These are phyloP conservation scores for Corythaixoides concolor DNA, from an alignment of 2,113 vertebrate genomes.

Conservation along the genomic window DNA sequence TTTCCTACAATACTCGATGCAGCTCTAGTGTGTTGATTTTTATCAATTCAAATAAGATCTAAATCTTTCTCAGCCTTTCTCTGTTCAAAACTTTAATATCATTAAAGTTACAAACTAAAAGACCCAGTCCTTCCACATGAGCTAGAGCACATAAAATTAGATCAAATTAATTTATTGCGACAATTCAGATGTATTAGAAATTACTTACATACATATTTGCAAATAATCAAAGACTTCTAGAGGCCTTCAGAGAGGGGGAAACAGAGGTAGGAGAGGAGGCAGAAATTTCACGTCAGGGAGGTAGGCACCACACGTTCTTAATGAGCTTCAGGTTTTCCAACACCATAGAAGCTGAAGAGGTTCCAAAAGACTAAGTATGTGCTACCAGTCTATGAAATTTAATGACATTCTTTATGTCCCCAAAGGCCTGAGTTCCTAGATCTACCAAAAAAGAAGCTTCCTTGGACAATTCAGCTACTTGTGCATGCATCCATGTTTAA, in stretches of 20 bases:
- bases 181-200: not conserved
- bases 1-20: not conserved
- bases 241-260: not conserved
- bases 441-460: not conserved
- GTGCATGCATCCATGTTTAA: not conserved
- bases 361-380: not conserved
- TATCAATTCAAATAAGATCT: not conserved
- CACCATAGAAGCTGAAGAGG: not conserved
- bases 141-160: not conserved
- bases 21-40: not conserved
- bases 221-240: not conserved
- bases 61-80: not conserved
- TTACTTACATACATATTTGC: accelerated
- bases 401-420: not conserved
- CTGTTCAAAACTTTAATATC: not conserved
- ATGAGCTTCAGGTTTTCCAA: not conserved
- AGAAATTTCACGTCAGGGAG: not conserved
- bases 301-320: not conserved
- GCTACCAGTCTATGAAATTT: not conserved
- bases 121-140: not conserved
- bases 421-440: not conserved
- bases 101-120: not conserved
- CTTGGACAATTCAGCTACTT: not conserved
- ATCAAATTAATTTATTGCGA: not conserved
- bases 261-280: not conserved